Conservation (phyloP, 2,113 vertebrate genomes). For the Cyprinodon tularosa region DNA sequence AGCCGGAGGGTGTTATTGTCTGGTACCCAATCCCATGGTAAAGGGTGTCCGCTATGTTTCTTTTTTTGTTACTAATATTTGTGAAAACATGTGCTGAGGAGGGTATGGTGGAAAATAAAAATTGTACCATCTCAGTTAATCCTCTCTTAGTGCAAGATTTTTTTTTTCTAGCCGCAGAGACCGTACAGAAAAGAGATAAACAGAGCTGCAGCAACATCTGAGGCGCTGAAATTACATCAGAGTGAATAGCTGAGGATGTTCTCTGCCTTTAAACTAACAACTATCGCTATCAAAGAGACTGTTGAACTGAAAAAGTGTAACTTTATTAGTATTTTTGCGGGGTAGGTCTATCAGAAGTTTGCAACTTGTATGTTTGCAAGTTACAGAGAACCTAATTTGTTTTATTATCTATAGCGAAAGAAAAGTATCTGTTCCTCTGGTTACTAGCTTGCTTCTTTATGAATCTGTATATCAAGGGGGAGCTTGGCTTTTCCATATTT, state of each 20-base stretch:
- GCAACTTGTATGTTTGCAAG: background rate
- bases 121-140: conserved; percentile 36
- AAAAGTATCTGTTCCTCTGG: conserved; percentile 15
- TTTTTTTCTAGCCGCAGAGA: conserved; percentile 8
- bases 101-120: conserved; percentile 6
- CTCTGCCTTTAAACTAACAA: conserved; percentile 26
- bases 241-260: conserved; percentile 28
- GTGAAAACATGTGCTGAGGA: conserved; percentile 19
- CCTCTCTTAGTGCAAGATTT: conserved; percentile 35
- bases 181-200: conserved; percentile 17
- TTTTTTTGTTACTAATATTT: conserved; percentile 20
- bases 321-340: background rate
- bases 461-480: conserved; percentile 47
- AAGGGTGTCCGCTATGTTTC: conserved; percentile 3
- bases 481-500: conserved; percentile 67
- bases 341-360: background rate
- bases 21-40: conserved; percentile 3
- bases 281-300: conserved; percentile 36
- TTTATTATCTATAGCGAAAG: conserved; percentile 54
- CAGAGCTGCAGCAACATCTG: conserved; percentile 21
- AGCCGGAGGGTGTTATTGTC: conserved; percentile 23
- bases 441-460: conserved; percentile 1
- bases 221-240: conserved; percentile 11
- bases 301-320: conserved; percentile 4
- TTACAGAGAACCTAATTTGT: conserved; percentile 17